These are phyloP conservation scores for Nesoenas mayeri DNA, from an alignment of 2,113 vertebrate genomes.

Conservation along the genomic window DNA sequence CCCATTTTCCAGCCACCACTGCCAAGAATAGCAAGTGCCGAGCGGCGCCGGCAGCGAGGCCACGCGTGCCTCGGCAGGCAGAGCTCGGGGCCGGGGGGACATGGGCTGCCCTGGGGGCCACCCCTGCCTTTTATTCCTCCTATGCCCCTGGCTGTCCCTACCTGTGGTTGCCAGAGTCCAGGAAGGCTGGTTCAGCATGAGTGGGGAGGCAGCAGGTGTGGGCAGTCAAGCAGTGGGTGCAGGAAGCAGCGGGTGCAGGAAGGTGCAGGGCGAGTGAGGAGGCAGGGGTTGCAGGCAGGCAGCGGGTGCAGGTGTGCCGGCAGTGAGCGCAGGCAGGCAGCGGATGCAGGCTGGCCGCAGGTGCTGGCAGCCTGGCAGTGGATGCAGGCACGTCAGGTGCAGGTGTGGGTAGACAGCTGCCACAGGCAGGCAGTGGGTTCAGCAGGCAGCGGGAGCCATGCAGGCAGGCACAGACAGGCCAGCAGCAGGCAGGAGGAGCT, in stretches of 20 bases:
- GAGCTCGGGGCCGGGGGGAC: not conserved
- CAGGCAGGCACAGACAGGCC: not conserved
- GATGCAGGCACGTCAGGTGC: not conserved
- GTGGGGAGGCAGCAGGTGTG: not conserved
- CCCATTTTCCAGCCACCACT: conserved; percentile 69
- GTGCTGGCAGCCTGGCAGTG: too few species aligned
- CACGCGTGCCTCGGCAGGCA: not conserved
- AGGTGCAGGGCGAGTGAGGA: not conserved
- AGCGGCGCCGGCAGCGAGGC: conserved; percentile 12
- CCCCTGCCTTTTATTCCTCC: not conserved
- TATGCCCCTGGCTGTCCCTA: not conserved
- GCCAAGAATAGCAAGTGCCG: conserved; percentile 76
- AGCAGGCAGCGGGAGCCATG: not conserved
- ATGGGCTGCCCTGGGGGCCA: not conserved
- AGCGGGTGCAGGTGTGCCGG: not conserved
- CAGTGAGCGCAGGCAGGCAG: not conserved
- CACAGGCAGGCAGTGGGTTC: not conserved
- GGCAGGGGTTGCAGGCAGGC: not conserved
- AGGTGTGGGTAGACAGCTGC: not conserved
- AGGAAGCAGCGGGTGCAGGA: not conserved
- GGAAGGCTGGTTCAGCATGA: not conserved
- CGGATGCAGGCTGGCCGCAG: too few species aligned
- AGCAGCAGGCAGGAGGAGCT: not conserved
- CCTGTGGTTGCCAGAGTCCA: not conserved
- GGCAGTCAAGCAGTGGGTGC: not conserved